Percentiles rank a stretch among this genome's conserved stretches.
Evolutionary conservation across 2,797 vertebrate species (phyloP).

Genomic region (Rhodeus uyekii): DNA sequence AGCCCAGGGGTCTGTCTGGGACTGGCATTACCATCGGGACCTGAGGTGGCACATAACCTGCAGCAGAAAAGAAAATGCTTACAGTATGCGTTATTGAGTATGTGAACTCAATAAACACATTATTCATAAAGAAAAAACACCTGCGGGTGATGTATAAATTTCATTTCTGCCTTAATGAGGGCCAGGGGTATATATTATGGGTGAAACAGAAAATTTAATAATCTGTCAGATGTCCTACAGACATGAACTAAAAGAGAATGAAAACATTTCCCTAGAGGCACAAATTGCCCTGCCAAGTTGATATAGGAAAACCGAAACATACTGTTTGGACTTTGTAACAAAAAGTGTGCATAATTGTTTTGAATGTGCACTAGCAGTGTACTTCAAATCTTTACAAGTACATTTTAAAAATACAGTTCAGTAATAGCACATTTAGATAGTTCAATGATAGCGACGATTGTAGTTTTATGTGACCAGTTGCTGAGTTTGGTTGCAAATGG

Average conservation of each 20-base stretch:
- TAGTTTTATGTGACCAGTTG: too few relatives aligned
- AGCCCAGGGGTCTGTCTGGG: constrained; percentile 65
- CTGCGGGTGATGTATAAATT: not conserved
- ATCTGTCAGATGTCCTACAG: not conserved
- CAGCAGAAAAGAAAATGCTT: not conserved
- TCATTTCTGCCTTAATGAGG: not conserved
- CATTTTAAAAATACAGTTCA: too few relatives aligned
- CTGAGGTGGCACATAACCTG: constrained; percentile 36
- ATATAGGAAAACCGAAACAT: too few relatives aligned
- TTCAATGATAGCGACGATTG: too few relatives aligned
- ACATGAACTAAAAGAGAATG: not conserved
- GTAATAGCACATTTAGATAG: too few relatives aligned
- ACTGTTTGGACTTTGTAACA: not conserved
- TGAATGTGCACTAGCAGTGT: not conserved
- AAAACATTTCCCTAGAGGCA: not conserved
- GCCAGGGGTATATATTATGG: constrained; percentile 18
- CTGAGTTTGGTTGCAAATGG: too few relatives aligned
- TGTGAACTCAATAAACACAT: not conserved
- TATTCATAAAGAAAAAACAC: not conserved
- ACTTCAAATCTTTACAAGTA: not conserved
- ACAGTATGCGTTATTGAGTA: too few relatives aligned
- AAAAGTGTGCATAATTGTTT: not conserved
- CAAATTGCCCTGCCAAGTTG: not conserved
- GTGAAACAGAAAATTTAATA: not conserved
- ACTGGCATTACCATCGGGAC: constrained; percentile 62